Evolutionary conservation across 2,888 invertebrate species (phyloP).

Genomic region (Hypselothyrea guttata): DNA sequence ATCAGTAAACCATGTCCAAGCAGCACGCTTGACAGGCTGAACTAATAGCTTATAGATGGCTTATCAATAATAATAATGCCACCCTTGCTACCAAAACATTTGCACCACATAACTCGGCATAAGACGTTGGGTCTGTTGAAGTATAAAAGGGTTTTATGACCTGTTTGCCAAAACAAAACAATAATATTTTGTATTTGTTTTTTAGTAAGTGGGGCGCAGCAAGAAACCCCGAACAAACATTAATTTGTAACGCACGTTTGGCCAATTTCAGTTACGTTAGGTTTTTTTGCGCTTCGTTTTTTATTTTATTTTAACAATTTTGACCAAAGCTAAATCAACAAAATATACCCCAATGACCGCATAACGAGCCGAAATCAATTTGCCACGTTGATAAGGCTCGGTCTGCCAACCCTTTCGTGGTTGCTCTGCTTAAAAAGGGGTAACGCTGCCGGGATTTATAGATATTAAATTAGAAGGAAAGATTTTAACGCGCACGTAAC

Average conservation of each 20-base stretch:
- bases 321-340: conserved; percentile 66
- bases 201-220: conserved; percentile 41
- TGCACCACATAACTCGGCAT: conserved; percentile 74
- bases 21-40: conserved; percentile 63
- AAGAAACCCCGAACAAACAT: conserved; percentile 76
- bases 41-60: conserved; percentile 74
- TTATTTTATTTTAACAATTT: conserved; percentile 27
- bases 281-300: conserved; percentile 41
- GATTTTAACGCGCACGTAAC: conserved; percentile 71
- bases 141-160: conserved; percentile 78
- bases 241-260: conserved; percentile 79
- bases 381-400: conserved; percentile 74
- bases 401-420: conserved; percentile 36
- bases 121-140: conserved; percentile 60
- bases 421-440: too few relatives aligned
- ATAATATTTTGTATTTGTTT: conserved; percentile 29
- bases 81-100: conserved; percentile 39
- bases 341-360: conserved; percentile 77
- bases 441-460: conserved; percentile 66
- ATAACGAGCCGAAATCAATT: conserved; percentile 77
- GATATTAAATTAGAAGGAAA: conserved; percentile 74
- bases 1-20: conserved; percentile 63
- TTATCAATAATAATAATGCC: conserved; percentile 53
- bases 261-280: conserved; percentile 75
- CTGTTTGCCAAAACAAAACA: conserved; percentile 51